phyloP scores from a whole-genome alignment of 1,140 invertebrate species.

The Drosophila santomea region DNA sequence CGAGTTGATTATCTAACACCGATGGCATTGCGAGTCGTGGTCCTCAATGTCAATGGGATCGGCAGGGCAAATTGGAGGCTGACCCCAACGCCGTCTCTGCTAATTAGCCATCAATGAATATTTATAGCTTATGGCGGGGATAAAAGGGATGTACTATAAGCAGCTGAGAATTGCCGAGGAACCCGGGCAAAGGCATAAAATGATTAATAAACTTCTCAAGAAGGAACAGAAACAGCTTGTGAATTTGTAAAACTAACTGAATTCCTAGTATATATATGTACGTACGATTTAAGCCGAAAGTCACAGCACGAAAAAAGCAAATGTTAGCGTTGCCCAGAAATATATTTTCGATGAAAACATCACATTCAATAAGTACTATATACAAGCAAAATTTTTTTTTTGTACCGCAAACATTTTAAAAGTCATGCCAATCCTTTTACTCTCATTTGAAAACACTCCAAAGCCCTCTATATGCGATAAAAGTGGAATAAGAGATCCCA shows the following conservation, averaged over 20 bases:
- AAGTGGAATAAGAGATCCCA: conserved; percentile 42
- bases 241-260: too few species aligned
- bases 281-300: too few species aligned
- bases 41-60: conserved; percentile 34
- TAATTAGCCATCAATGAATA: conserved; percentile 75
- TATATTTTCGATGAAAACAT: background rate
- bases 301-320: background rate
- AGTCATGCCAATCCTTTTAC: conserved; percentile 14
- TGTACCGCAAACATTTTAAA: background rate
- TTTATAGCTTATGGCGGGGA: conserved; percentile 48
- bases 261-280: too few species aligned
- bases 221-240: too few species aligned
- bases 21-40: conserved; percentile 31
- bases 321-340: background rate
- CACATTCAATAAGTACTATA: too few species aligned
- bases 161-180: background rate
- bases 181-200: background rate
- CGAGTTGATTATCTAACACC: conserved; percentile 62
- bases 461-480: conserved; percentile 18
- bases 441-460: conserved; percentile 6
- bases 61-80: conserved; percentile 14
- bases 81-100: conserved; percentile 25
- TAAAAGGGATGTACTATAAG: conserved; percentile 7
- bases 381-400: too few species aligned
- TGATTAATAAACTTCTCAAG: background rate